Evolutionary conservation across 2,113 vertebrate species (phyloP).

Genomic region (Pedionomus torquatus): DNA sequence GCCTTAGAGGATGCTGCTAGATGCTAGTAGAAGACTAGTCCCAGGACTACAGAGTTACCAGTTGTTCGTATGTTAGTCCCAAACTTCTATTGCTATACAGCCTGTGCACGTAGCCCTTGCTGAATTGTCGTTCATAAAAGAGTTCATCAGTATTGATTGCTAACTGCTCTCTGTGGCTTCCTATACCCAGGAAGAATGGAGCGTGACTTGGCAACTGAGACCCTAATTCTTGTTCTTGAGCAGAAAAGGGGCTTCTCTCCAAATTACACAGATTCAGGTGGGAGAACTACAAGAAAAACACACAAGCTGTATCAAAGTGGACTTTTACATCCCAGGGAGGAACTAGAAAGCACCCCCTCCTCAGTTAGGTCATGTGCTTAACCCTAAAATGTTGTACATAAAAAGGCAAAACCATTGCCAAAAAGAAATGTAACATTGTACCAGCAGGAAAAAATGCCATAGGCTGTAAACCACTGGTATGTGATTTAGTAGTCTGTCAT

Average conservation of each 20-base stretch:
- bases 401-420: neutral
- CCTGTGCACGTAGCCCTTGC: neutral
- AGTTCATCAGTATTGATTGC: neutral
- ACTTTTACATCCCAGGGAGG: neutral
- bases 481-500: conserved; percentile 28
- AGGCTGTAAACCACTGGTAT: conserved; percentile 22
- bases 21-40: no score
- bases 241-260: neutral
- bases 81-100: neutral
- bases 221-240: neutral
- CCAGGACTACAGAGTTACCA: neutral
- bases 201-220: neutral
- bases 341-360: neutral
- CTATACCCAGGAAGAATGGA: neutral
- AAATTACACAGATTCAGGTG: neutral
- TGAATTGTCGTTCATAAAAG: neutral
- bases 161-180: neutral
- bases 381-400: neutral
- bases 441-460: neutral
- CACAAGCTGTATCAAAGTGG: neutral
- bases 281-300: neutral
- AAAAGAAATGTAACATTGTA: neutral
- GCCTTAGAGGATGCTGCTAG: neutral
- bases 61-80: neutral
- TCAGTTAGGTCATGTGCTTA: neutral